phyloP scores from a whole-genome alignment of 1,140 invertebrate genomes.

The Cylas formicarius region DNA sequence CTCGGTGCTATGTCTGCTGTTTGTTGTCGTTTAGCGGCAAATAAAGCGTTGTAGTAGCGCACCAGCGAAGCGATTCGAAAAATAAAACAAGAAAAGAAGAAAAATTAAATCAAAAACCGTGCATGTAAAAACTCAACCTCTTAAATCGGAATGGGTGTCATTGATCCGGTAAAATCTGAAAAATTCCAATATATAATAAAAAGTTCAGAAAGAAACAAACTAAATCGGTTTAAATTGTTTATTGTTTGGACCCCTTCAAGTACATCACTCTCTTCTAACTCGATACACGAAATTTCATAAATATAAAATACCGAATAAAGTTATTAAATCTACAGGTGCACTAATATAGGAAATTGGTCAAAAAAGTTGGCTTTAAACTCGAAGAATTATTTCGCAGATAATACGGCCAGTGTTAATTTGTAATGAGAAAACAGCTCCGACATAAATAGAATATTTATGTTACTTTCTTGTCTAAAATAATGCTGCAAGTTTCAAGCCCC shows the following conservation, averaged over 20 bases:
- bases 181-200: too few species aligned
- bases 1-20: constrained; percentile 28
- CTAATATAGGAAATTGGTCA: too few species aligned
- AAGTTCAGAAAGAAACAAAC: not conserved
- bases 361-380: too few species aligned
- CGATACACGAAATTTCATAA: constrained; percentile 2
- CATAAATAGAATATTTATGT: too few species aligned
- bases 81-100: constrained; percentile 35
- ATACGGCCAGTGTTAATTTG: too few species aligned
- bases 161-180: constrained; percentile 43
- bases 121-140: constrained; percentile 38
- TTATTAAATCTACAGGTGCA: too few species aligned
- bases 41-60: constrained; percentile 30
- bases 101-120: constrained; percentile 32
- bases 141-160: constrained; percentile 37
- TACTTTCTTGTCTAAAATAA: too few species aligned
- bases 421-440: too few species aligned
- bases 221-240: constrained; percentile 1
- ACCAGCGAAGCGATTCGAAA: constrained; percentile 34
- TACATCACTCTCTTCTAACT: constrained; percentile 11
- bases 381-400: too few species aligned
- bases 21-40: constrained; percentile 27
- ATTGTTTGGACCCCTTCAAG: constrained; percentile 23
- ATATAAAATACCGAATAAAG: too few species aligned
- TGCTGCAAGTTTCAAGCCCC: too few species aligned